A percentile compares a stretch with the other conserved stretches of the same genome.
These are phyloP conservation scores for Cyprinodon brontotheroides DNA, from an alignment of 2,113 vertebrate species.

Conservation along the genomic window DNA sequence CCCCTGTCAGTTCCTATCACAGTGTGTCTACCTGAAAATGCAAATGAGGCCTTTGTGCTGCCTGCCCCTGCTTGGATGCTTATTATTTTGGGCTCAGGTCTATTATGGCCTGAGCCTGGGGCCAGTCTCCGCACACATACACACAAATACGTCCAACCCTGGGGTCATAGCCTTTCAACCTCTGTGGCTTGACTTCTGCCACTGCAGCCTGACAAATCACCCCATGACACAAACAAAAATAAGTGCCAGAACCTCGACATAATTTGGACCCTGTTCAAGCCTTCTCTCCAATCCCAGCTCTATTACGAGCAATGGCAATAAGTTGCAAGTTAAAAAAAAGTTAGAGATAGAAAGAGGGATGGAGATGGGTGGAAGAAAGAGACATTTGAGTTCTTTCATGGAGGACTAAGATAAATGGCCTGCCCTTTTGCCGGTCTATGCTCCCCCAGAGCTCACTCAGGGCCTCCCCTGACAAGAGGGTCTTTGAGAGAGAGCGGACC, in stretches of 20 bases:
- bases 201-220: constrained; percentile 95
- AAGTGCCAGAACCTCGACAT: constrained; percentile 87
- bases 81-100: constrained; percentile 85
- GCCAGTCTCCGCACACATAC: constrained; percentile 69
- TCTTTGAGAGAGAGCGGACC: constrained; percentile 78
- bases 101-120: constrained; percentile 88
- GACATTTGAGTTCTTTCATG: constrained; percentile 97
- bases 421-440: constrained; percentile 87
- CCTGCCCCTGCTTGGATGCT: constrained; percentile 78
- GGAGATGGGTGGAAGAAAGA: constrained; percentile 83
- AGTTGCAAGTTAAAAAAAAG: constrained; percentile 65
- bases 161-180: constrained; percentile 99
- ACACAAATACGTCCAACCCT: constrained; percentile 77
- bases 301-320: constrained; percentile 81
- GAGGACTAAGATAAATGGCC: constrained; percentile 93
- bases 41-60: constrained; percentile 88
- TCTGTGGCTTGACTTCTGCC: constrained; percentile 98
- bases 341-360: constrained; percentile 60
- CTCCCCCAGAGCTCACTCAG: constrained; percentile 82
- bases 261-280: constrained; percentile 77
- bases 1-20: constrained; percentile 98
- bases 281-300: constrained; percentile 56
- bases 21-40: constrained; percentile 98
- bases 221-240: constrained; percentile 87
- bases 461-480: constrained; percentile 84